Evolutionary conservation across 35 echinoderm and acorn worm genomes (phyloP).

Genomic region (Holothuria glaberrima): DNA sequence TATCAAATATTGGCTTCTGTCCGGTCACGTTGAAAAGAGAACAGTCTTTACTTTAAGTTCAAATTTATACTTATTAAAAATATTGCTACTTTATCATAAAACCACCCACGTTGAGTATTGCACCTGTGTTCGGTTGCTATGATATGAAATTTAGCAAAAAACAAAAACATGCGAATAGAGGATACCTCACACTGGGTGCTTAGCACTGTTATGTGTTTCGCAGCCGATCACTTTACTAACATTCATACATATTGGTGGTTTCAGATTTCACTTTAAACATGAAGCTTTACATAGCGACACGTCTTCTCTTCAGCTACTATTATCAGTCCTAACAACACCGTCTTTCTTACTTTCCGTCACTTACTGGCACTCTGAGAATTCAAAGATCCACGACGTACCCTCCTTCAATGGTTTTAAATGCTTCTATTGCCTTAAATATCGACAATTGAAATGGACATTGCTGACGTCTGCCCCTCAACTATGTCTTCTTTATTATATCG

Average conservation of each 20-base stretch:
- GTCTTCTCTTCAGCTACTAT: not conserved
- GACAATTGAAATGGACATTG: not conserved
- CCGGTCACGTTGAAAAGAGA: too few relatives aligned
- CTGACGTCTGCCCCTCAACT: not conserved
- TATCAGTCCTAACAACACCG: not conserved
- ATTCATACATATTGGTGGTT: conserved; percentile 31
- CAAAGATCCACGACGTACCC: not conserved
- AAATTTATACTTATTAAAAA: too few relatives aligned
- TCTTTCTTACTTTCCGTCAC: not conserved
- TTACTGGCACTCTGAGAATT: not conserved
- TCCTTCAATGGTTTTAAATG: not conserved
- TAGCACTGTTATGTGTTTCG: conserved; percentile 1
- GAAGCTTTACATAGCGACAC: conserved; percentile 34
- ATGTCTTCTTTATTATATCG: too few relatives aligned
- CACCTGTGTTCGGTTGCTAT: conserved; percentile 48
- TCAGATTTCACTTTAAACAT: not conserved
- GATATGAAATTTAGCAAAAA: not conserved
- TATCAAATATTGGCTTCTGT: too few relatives aligned
- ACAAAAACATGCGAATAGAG: conserved; percentile 1
- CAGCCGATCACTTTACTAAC: not conserved
- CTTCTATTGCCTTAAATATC: not conserved
- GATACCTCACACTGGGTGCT: conserved; percentile 23
- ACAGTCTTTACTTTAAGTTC: too few relatives aligned
- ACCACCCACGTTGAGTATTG: conserved; percentile 40
- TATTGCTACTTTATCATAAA: conserved; percentile 17